Base-by-base conservation (phyloP, 1,140 invertebrate genomes). In the Panagrolaimus sp. region DNA sequence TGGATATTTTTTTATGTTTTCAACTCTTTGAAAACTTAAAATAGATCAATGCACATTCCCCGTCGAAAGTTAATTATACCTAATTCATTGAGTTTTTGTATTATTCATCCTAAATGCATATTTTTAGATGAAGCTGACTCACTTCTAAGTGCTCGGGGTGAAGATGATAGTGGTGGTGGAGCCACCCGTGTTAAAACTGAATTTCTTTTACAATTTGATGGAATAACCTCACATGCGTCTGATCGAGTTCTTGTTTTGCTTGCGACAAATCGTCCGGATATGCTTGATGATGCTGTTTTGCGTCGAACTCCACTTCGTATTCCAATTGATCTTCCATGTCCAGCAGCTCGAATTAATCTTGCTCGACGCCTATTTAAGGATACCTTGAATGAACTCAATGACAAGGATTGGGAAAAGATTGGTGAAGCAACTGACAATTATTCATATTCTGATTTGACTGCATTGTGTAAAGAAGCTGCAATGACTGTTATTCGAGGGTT, bases 231-330 rank as follows among this genome's bases (percentile, higher is more conserved):
- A 14, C 88, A 88, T 83, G 87, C 88, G 0, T 93, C 96, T 26
- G 93, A 96, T 81, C 87, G 91, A 69, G 89, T 98, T 63, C 87
- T 98, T 9, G 91, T 98, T 1, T 92, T 98, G 88, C 95, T 93
- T 44, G 95, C 95, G 17, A 98, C 95, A 1, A 98, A 98, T 86
- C 85, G 93, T 21, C 93, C 93, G 0, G 91, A 94, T 71, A 93
- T 96, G 80, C 83, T 96, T 5, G 93, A 96, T 83, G 93, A 96
- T 84, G 93, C 92, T 10, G 91, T 92, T 14, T 62, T 71, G 12
- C 65, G 93, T 73, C 87, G 93, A 63, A 88, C 96, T 28, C 91
- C 93, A 4, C 93, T 94, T 80, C 86, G 92, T 32, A 86, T 96
- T 0, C 94, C 94, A 77, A 90, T 96, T 72, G 90, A 91, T 0